A percentile compares a stretch with the other conserved stretches of the same genome.
Evolutionary conservation across 2,888 invertebrate genomes (phyloP).

Genomic region (Cryptosula pallasiana): DNA sequence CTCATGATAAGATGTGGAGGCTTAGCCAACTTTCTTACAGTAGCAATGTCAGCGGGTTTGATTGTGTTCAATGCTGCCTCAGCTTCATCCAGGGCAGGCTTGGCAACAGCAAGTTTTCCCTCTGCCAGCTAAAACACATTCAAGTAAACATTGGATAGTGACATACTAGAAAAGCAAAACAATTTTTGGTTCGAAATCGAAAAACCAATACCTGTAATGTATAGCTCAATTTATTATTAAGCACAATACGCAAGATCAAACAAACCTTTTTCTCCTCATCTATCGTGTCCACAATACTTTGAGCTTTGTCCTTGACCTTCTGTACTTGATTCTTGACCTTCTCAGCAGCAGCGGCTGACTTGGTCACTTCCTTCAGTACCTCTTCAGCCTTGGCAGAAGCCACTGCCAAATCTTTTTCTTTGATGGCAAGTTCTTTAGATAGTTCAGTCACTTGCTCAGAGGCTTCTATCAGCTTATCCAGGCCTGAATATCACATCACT

Average conservation of each 20-base stretch:
- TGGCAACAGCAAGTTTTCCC: conserved; percentile 49
- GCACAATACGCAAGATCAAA: too few relatives aligned
- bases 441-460: conserved; percentile 66
- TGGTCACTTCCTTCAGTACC: conserved; percentile 51
- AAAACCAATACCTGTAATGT: too few relatives aligned
- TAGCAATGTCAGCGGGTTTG: conserved; percentile 52
- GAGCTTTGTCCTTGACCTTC: conserved; percentile 54
- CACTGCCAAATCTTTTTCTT: conserved; percentile 75
- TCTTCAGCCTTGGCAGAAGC: conserved; percentile 78
- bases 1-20: conserved; percentile 55
- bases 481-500: conserved; percentile 33
- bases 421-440: conserved; percentile 71
- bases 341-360: conserved; percentile 52
- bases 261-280: conserved; percentile 37
- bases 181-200: too few relatives aligned
- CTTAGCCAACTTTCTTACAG: conserved; percentile 51
- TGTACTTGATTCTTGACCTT: conserved; percentile 54
- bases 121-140: conserved; percentile 44
- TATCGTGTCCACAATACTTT: conserved; percentile 52
- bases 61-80: conserved; percentile 57
- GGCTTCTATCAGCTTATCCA: conserved; percentile 52
- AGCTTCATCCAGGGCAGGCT: conserved; percentile 53
- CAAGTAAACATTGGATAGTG: too few relatives aligned
- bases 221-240: too few relatives aligned
- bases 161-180: too few relatives aligned